Evolutionary conservation across 1,140 invertebrate genomes (phyloP).

Genomic region (Aethina tumida): DNA sequence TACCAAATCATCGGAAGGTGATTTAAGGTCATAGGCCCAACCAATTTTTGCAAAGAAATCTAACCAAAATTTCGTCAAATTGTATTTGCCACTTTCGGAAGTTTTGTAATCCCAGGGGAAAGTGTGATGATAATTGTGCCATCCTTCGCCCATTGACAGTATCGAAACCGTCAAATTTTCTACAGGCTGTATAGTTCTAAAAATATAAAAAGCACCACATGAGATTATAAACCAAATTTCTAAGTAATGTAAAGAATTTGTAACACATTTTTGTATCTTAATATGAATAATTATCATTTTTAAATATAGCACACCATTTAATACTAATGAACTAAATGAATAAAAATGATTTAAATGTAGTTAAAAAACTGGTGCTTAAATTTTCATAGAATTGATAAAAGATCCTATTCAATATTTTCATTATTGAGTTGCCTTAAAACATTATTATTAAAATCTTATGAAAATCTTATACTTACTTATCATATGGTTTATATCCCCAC

Average conservation of each 20-base stretch:
- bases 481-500: constrained; percentile 56
- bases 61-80: constrained; percentile 52
- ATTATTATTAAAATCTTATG: too few relatives aligned
- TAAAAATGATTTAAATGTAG: too few relatives aligned
- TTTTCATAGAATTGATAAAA: too few relatives aligned
- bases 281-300: background rate
- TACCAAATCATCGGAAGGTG: constrained; percentile 47
- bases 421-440: too few relatives aligned
- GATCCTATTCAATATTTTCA: too few relatives aligned
- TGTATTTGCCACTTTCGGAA: constrained; percentile 46
- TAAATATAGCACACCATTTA: too few relatives aligned
- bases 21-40: constrained; percentile 69
- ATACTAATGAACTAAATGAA: too few relatives aligned
- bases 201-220: constrained; percentile 12
- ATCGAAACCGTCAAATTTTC: constrained; percentile 53
- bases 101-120: constrained; percentile 83
- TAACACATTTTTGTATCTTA: too few relatives aligned
- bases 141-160: constrained; percentile 60
- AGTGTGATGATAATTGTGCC: constrained; percentile 89
- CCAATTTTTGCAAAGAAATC: constrained; percentile 60
- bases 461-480: constrained; percentile 47
- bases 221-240: background rate
- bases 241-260: background rate
- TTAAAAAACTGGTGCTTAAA: too few relatives aligned
- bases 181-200: constrained; percentile 51